Base-by-base conservation (phyloP, 2,888 invertebrate genomes). In the Piscicola geometra region DNA sequence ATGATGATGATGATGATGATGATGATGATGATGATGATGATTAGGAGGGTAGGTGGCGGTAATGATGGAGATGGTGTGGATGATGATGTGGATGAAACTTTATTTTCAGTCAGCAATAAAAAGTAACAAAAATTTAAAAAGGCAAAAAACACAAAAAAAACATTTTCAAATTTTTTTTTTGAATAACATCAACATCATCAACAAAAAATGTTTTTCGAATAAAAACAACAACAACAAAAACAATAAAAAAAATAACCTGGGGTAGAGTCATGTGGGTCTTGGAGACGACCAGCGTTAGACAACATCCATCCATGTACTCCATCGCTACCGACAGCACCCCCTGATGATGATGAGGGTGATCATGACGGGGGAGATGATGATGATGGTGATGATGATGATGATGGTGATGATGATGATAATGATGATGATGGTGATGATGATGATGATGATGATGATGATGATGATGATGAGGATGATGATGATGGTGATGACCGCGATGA, bases 261-360 rank as follows among this genome's bases (percentile, higher is more conserved):
- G 28, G 68, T 5, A 32, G 33, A 28, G 35, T 28, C 12, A 67
- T 3, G 15, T n/a, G 30, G 71, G 98, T 98, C 87, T 97, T 98
- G 32, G 98, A 99, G 78, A 99, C 99, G 78, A 99, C 97, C 87
- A 99, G 98, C 25, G 98, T 99, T 81, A 99, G 88, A 50, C 96
- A 96, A 76, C 99, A 98, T 79, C 98, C 99, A 56, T 97, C 97
- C 82, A 99, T 88, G 88, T 98, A 99, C 87, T 99, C 99, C 98
- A 99, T 99, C 77, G 99, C 97, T 79, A 99, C 97, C 96, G 95
- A 80, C 35, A 81, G 76, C 18, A 56, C 60, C 0, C 28, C 66
- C 18, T 56, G 60, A 12, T 71, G 30, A 25, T 71, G n/a, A 30
- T 52, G 35, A 60, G 15, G 2, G 33, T 72, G 72, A 72, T 72